A percentile compares a stretch with the other conserved stretches of the same genome.
phyloP scores from a whole-genome alignment of 2,797 vertebrate species.

The Xiphorhynchus erythropygius region DNA sequence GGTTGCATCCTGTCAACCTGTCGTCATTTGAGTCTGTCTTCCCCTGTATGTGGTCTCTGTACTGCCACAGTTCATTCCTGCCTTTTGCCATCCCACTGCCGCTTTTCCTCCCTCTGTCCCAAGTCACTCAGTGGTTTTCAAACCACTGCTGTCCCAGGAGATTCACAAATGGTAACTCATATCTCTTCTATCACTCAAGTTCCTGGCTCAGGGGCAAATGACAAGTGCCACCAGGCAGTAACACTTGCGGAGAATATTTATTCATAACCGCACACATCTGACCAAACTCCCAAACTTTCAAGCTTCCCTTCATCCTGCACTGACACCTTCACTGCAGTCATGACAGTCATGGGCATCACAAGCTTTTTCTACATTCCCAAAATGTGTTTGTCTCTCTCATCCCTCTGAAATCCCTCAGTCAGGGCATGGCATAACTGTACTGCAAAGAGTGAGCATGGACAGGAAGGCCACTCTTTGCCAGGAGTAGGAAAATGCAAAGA shows the following conservation, averaged over 20 bases:
- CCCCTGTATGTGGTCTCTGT: background rate
- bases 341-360: background rate
- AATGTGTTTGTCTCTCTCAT: background rate
- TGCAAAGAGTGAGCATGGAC: background rate
- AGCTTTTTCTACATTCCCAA: background rate
- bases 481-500: background rate
- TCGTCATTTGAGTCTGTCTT: background rate
- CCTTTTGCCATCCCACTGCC: background rate
- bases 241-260: background rate
- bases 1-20: background rate
- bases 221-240: background rate
- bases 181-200: background rate
- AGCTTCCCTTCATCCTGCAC: background rate
- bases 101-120: background rate
- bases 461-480: background rate
- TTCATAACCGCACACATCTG: background rate
- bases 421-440: background rate
- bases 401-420: background rate
- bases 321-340: background rate
- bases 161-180: background rate
- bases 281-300: background rate
- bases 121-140: background rate
- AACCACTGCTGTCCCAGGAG: background rate
- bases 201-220: background rate
- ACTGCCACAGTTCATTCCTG: background rate